These are phyloP conservation scores for Amphiprion ocellaris DNA, from an alignment of 2,113 vertebrate species.

Conservation along the genomic window DNA sequence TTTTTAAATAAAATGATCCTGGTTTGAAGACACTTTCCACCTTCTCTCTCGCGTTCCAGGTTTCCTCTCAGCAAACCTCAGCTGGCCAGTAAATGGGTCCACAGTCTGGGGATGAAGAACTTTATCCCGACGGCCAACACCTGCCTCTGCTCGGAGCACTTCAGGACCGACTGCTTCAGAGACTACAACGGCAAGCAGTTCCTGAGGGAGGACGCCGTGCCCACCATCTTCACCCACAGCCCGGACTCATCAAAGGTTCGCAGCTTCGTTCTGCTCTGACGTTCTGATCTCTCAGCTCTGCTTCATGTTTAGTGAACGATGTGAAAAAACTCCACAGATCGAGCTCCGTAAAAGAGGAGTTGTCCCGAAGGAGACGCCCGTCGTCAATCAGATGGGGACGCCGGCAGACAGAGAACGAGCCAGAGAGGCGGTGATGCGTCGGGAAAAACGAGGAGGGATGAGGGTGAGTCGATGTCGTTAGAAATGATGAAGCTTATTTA, in stretches of 20 bases:
- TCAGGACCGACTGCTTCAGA: constrained; percentile 84
- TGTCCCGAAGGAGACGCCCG: constrained; percentile 70
- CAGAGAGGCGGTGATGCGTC: constrained; percentile 64
- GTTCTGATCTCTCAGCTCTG: neutral
- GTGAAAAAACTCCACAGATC: constrained; percentile 68
- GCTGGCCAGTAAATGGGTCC: constrained; percentile 84
- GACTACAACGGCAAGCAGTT: constrained; percentile 89
- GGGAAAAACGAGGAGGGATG: constrained; percentile 78
- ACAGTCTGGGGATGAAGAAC: constrained; percentile 83
- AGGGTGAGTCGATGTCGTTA: constrained; percentile 66
- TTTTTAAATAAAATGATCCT: neutral
- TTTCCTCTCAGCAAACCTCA: constrained; percentile 87
- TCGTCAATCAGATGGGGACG: constrained; percentile 33
- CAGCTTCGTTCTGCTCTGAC: neutral
- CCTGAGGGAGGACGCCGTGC: constrained; percentile 85
- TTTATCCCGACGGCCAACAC: constrained; percentile 84
- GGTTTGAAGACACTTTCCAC: neutral
- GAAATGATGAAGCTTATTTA: neutral
- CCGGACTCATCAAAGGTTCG: constrained; percentile 79
- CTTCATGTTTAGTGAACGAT: neutral
- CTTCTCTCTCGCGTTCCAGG: constrained; percentile 55
- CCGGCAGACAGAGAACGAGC: constrained; percentile 69
- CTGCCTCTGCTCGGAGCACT: constrained; percentile 86
- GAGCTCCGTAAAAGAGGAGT: constrained; percentile 82
- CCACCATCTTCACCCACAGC: constrained; percentile 80